Evolutionary conservation across 2,888 invertebrate species (phyloP).

Genomic region (Scotopteryx bipunctaria): DNA sequence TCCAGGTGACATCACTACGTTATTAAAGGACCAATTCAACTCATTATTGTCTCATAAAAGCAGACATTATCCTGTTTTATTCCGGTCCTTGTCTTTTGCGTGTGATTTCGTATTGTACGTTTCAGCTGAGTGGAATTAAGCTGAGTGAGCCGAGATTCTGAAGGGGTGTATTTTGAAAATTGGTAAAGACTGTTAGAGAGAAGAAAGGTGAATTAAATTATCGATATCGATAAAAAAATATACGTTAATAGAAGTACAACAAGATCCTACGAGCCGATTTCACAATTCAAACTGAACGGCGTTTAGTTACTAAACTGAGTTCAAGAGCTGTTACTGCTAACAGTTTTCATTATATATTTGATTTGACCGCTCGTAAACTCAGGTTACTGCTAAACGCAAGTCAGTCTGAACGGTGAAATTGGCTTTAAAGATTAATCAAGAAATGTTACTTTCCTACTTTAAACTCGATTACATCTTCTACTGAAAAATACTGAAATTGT

Average conservation of each 20-base stretch:
- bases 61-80: slow-evolving; percentile 79
- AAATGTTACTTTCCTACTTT: too few species aligned
- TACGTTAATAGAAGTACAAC: too few species aligned
- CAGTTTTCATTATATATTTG: too few species aligned
- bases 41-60: slow-evolving; percentile 79
- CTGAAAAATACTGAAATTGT: too few species aligned
- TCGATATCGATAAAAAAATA: slow-evolving; percentile 6
- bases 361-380: too few species aligned
- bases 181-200: slow-evolving; percentile 52
- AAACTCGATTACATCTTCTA: too few species aligned
- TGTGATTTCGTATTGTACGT: slow-evolving; percentile 40
- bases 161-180: slow-evolving; percentile 73
- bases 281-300: background rate
- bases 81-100: slow-evolving; percentile 49
- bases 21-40: slow-evolving; percentile 72
- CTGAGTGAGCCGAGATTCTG: slow-evolving; percentile 70
- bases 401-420: too few species aligned
- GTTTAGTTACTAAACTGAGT: too few species aligned
- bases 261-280: background rate
- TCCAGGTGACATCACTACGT: slow-evolving; percentile 16
- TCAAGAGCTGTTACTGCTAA: too few species aligned
- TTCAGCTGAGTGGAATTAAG: slow-evolving; percentile 24
- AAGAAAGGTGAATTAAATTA: background rate
- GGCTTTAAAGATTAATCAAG: too few species aligned
- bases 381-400: too few species aligned